Base-by-base conservation (phyloP, 2,797 vertebrate species). In the Antrozous pallidus region DNA sequence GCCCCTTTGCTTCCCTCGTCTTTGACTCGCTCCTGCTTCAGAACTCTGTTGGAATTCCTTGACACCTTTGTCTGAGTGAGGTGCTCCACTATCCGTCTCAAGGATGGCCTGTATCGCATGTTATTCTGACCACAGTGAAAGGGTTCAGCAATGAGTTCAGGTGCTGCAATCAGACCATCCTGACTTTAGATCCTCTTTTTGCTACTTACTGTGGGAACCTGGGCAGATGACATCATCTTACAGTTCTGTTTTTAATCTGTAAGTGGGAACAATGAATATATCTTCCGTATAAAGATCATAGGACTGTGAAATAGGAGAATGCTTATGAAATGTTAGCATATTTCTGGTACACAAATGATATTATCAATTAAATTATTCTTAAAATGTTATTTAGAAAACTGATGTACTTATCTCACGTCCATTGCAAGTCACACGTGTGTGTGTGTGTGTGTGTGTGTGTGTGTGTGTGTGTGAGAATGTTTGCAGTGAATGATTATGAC, bases 311-410 rank as follows among this genome's bases (percentile, higher is more conserved):
- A 61, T 71, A 88, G 65, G 45, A 40, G 54, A 94, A 74, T 38
- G n/a, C 26, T 58, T 93, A 2, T 42, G 51, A 83, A 87, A 47
- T 85, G 24, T 90, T 89, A 89, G 54, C 85, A 61, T 67, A 69
- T 36, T 20, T 85, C 63, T 80, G 65, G 9, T n/a, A 83, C 9
- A 45, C 58, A 58, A 31, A 31, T 31, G 70, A 51, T 36, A 87
- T 38, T 71, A 63, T 18, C 77, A 70, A 80, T 83, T 80, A 74
- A 56, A 49, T 67, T 77, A 84, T 69, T 88, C 65, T 63, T 88
- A 58, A 71, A 78, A 31, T 65, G 18, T 42, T 45, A 33, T 73
- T 79, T 90, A 89, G 51, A 70, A 82, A 87, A 92, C 36, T 31
- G 9, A 63, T 63, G 3, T 16, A 24, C 38, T 70, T 67, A 6